These are phyloP conservation scores for Cactoblastis cactorum DNA, from an alignment of 2,888 invertebrate species.

Conservation along the genomic window DNA sequence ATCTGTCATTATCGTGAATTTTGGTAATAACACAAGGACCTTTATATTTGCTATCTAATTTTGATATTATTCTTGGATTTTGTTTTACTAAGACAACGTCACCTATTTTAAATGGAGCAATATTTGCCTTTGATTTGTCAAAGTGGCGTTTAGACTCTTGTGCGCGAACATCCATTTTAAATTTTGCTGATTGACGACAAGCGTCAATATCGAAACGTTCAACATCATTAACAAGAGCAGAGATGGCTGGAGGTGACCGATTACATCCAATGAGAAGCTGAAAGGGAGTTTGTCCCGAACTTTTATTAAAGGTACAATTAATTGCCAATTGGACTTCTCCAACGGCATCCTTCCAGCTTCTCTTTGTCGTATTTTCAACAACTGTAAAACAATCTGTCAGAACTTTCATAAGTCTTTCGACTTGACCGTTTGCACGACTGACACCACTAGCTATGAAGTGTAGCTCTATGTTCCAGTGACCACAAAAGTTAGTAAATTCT, in stretches of 20 bases:
- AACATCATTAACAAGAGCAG: background rate
- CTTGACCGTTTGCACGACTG: background rate
- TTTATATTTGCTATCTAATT: background rate
- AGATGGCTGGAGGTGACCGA: slow-evolving; percentile 16
- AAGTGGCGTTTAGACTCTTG: background rate
- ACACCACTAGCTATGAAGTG: background rate
- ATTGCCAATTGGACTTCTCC: slow-evolving; percentile 25
- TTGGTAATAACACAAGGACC: background rate
- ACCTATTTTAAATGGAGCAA: background rate
- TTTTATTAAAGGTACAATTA: slow-evolving; percentile 21
- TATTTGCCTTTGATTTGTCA: background rate
- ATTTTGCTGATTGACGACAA: background rate
- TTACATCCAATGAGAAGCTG: slow-evolving; percentile 22
- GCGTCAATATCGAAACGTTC: background rate
- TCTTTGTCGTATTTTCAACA: slow-evolving; percentile 17
- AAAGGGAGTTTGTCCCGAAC: slow-evolving; percentile 21
- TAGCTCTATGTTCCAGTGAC: background rate
- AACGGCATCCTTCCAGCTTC: slow-evolving; percentile 22
- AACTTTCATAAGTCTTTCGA: background rate
- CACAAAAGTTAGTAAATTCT: background rate
- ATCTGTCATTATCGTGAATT: background rate
- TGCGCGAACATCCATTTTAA: background rate
- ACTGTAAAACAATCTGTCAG: background rate
- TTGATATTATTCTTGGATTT: background rate
- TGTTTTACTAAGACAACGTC: background rate